Conservation (phyloP, 2,797 vertebrate genomes). For the Pangasius larnaudii region DNA sequence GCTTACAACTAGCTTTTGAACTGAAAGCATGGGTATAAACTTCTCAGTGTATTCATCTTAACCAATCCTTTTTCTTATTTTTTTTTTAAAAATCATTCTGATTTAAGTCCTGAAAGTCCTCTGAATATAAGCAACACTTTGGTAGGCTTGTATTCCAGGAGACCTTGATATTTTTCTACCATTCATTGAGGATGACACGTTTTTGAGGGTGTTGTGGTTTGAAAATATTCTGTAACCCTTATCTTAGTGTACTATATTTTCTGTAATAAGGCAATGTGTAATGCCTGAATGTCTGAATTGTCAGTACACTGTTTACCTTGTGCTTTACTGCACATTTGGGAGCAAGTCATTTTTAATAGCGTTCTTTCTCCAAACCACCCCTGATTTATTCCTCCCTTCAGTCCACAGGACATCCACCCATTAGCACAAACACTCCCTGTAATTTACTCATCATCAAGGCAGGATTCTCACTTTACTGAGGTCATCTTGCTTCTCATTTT, state of each 20-base stretch:
- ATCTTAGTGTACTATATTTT: no score
- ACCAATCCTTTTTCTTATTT: background rate
- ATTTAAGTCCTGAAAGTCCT: background rate
- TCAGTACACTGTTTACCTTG: background rate
- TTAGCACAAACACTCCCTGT: constrained; percentile 72
- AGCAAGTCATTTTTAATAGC: constrained; percentile 46
- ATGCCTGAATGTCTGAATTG: background rate
- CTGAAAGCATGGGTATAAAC: background rate
- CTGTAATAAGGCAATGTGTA: no score
- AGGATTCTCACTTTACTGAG: constrained; percentile 65
- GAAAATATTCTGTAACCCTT: constrained; percentile 2
- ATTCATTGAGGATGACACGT: background rate
- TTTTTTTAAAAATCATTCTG: background rate
- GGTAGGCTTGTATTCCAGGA: background rate
- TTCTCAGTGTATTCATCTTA: background rate
- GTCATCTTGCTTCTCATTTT: constrained; percentile 74
- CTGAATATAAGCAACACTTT: background rate
- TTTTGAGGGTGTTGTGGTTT: background rate
- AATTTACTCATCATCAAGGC: constrained; percentile 72
- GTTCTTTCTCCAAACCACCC: constrained; percentile 58
- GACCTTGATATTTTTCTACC: background rate
- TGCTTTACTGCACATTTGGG: constrained; percentile 31
- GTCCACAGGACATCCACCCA: constrained; percentile 66
- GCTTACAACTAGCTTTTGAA: background rate
- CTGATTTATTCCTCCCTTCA: constrained; percentile 65